Conservation (phyloP, 1,140 invertebrate species). For the Antheraea pernyi region DNA sequence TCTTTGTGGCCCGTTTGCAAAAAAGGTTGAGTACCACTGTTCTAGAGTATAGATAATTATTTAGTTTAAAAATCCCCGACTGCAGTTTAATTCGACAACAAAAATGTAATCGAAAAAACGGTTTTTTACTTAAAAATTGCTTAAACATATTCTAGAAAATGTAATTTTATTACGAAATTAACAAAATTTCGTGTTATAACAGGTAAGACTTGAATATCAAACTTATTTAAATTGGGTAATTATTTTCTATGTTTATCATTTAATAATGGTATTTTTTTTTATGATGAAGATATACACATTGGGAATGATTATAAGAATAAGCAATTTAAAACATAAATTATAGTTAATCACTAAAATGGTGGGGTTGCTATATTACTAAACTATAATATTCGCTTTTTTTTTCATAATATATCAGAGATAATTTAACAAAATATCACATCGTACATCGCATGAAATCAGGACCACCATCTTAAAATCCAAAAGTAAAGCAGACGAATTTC, state of each 20-base stretch:
- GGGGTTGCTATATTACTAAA: constrained; percentile 9
- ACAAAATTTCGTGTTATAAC: not conserved
- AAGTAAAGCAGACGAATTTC: no score
- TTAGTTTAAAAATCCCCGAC: no score
- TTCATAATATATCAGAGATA: not conserved
- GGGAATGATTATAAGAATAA: constrained; percentile 15
- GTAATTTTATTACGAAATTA: not conserved
- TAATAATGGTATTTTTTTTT: no score
- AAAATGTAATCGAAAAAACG: no score
- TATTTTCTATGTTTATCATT: no score
- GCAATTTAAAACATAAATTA: constrained; percentile 8
- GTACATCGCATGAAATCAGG: not conserved
- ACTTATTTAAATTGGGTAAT: not conserved
- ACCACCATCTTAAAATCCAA: no score
- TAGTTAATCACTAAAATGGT: constrained; percentile 12
- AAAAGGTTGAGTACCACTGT: no score
- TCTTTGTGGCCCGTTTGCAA: no score
- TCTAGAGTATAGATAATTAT: no score
- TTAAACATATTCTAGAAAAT: not conserved
- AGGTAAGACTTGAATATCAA: not conserved
- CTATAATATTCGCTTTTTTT: not conserved
- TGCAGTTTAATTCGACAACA: no score
- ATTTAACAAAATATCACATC: constrained; percentile 10
- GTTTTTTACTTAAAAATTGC: no score
- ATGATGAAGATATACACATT: not conserved